Conservation (phyloP, 2,113 vertebrate species). For the Ailuropoda melanoleuca region DNA sequence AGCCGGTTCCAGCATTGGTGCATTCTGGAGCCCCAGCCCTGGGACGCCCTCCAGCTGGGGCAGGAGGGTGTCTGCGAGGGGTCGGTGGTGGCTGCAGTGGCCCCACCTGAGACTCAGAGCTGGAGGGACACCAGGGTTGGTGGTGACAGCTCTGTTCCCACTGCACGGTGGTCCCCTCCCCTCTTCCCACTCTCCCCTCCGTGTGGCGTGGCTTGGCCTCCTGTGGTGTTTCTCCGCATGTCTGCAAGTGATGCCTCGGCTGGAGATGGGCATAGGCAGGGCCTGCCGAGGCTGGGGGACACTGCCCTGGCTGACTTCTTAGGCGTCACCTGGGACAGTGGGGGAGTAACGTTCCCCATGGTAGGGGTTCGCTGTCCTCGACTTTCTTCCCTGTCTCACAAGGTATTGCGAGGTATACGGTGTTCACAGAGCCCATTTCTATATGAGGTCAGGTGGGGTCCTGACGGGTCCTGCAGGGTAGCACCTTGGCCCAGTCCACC, state of each 20-base stretch:
- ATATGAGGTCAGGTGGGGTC: not conserved
- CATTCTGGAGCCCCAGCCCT: slow-evolving; percentile 49
- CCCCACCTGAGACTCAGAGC: slow-evolving; percentile 19
- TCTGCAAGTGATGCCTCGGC: not conserved
- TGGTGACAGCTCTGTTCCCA: slow-evolving; percentile 40
- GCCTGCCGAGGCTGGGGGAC: not conserved
- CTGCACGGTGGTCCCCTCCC: not conserved
- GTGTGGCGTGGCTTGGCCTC: slow-evolving; percentile 45
- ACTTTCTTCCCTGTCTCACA: not conserved
- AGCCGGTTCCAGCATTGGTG: not conserved
- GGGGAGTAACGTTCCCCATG: not conserved
- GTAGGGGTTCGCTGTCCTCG: not conserved
- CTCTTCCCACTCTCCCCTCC: not conserved
- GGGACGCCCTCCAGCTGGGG: slow-evolving; percentile 62
- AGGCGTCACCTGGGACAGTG: not conserved
- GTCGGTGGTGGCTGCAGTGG: not conserved
- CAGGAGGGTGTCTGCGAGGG: not conserved
- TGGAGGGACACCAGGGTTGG: slow-evolving; percentile 65
- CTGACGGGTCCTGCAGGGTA: not conserved
- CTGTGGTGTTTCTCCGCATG: slow-evolving; percentile 63
- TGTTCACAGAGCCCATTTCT: not conserved
- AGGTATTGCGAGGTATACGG: not conserved
- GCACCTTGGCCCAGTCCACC: not conserved
- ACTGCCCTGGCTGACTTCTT: not conserved
- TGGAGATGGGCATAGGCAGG: slow-evolving; percentile 33